A percentile compares a stretch with the other conserved stretches of the same genome.
Conservation (phyloP, 2,113 vertebrate species). For the Scomber colias region DNA sequence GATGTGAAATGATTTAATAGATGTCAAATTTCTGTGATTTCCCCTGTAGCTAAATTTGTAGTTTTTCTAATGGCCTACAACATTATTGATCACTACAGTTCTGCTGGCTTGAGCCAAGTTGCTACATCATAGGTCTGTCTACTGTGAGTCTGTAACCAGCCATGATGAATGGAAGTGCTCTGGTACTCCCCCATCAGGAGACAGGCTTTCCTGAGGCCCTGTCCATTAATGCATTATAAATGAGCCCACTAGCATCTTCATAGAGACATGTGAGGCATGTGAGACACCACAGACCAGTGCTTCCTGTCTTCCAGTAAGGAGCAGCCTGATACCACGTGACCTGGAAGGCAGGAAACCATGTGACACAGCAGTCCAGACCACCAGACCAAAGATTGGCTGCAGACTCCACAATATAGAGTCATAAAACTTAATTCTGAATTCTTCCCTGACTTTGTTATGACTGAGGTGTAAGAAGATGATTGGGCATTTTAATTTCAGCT, state of each 20-base stretch:
- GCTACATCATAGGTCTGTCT: conserved; percentile 56
- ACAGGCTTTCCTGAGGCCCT: conserved; percentile 67
- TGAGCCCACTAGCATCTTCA: conserved; percentile 67
- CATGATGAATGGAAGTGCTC: conserved; percentile 67
- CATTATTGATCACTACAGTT: conserved; percentile 33
- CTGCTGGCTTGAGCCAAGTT: conserved; percentile 13
- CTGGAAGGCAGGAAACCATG: conserved; percentile 75
- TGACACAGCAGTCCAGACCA: conserved; percentile 69
- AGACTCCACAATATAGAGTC: neutral
- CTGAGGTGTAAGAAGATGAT: neutral
- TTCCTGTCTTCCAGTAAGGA: conserved; percentile 84
- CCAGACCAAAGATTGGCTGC: conserved; percentile 41
- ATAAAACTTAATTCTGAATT: neutral
- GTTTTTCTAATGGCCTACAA: conserved; percentile 39
- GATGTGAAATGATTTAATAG: neutral
- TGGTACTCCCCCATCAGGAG: conserved; percentile 53
- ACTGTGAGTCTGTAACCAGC: conserved; percentile 48
- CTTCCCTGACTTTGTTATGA: neutral
- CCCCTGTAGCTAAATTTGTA: conserved; percentile 27
- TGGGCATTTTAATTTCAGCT: neutral
- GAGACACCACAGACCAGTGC: conserved; percentile 68
- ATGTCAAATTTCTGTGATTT: conserved; percentile 11
- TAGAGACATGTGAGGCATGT: conserved; percentile 69
- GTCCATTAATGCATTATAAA: conserved; percentile 81
- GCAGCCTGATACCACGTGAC: conserved; percentile 60